Conservation (phyloP, 2,888 invertebrate species). For the Idaea aversata region DNA sequence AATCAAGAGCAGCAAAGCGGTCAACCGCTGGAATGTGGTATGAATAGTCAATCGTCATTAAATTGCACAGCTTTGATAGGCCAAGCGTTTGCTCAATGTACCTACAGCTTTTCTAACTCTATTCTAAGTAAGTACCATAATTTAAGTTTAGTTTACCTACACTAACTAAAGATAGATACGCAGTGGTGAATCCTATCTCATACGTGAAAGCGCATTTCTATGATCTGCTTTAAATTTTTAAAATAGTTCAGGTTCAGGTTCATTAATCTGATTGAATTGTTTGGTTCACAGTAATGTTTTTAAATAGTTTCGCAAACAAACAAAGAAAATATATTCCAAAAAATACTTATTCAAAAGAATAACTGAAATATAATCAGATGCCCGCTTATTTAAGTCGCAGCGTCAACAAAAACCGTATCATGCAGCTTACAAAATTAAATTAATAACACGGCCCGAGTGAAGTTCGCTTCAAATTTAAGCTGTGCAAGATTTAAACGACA, state of each 20-base stretch:
- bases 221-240: too few relatives aligned
- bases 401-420: slow-evolving; percentile 30
- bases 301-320: not conserved
- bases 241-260: too few relatives aligned
- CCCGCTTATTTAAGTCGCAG: slow-evolving; percentile 5
- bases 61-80: slow-evolving; percentile 78
- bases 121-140: not conserved
- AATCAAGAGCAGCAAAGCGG: slow-evolving; percentile 77
- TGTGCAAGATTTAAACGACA: slow-evolving; percentile 76
- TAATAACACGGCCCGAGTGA: slow-evolving; percentile 60
- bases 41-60: slow-evolving; percentile 80
- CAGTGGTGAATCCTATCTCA: too few relatives aligned
- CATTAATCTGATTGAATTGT: too few relatives aligned
- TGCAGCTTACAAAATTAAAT: slow-evolving; percentile 61
- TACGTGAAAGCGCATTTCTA: too few relatives aligned
- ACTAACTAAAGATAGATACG: too few relatives aligned
- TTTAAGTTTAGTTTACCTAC: not conserved
- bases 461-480: slow-evolving; percentile 73
- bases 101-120: not conserved
- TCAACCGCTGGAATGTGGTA: slow-evolving; percentile 75
- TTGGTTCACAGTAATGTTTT: too few relatives aligned
- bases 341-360: not conserved
- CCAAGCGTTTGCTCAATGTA: slow-evolving; percentile 55
- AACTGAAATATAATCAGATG: not conserved
- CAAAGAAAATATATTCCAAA: not conserved